Evolutionary conservation across 2,888 invertebrate species (phyloP), one percentile per base, ranked within the genome.

Genomic region (Caenorhabditis sp.): DNA sequence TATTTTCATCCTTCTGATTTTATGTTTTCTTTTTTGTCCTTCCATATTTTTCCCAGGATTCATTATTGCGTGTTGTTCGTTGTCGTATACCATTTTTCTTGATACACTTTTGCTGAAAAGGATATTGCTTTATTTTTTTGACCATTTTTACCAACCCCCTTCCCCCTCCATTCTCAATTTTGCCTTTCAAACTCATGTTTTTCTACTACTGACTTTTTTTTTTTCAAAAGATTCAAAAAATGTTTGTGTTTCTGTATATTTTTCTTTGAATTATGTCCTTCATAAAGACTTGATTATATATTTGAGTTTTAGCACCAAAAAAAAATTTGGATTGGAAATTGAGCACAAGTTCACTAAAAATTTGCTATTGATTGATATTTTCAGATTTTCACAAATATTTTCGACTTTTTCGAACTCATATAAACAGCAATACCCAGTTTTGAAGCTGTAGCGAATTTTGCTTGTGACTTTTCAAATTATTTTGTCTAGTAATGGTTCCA

Each of bases 101-200:
- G 8, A 21, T 53, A 21, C 53, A 21, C 3, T 53, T 20, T 53
- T 53, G n/a, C 12, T 14, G 3, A 10, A 17, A 14, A 43, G 43
- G 43, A 43, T 43, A 43, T 43, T 43, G 43, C 43, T 43, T 43
- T 43, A 43, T 10, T 43, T 3, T 43, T 43, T 43, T 43, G 2
- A 10, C 14, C 43, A 14, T 10, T 17, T 43, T 17, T 43, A 12
- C n/a, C n/a, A n/a, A n/a, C n/a, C 14, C 17, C 14, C 17, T 3
- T 10, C 3, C 43, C 17, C 17, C 3, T 31, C 31, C 31, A 17
- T 53, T 53, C 25, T 53, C 53, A 53, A 21, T 53, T 53, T 20
- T 23, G 21, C 25, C 53, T 53, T 53, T 53, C 53, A 53, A 53
- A 7, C 21, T 53, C 23, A 53, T 53, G 43, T 43, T 43, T 43